These are phyloP conservation scores for Siniperca undulata DNA, from an alignment of 2,797 vertebrate species.

Conservation along the genomic window DNA sequence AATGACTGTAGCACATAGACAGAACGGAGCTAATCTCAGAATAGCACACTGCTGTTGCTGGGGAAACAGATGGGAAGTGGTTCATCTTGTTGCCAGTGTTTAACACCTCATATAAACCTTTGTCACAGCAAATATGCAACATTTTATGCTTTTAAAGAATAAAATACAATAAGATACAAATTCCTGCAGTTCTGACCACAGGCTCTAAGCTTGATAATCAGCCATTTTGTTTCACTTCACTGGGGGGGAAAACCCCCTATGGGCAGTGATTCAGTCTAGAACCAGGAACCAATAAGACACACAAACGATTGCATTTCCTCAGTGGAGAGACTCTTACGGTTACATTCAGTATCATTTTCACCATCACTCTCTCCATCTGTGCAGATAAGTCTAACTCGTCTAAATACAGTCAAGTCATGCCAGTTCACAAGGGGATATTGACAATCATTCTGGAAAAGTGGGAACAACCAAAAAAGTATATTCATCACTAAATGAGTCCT, in stretches of 20 bases:
- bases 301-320: not conserved
- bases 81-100: constrained; percentile 15
- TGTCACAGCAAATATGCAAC: not conserved
- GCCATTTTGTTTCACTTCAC: not conserved
- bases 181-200: not conserved
- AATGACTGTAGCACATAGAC: not conserved
- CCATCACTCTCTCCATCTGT: not conserved
- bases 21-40: constrained; percentile 31
- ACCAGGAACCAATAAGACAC: not conserved
- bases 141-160: not conserved
- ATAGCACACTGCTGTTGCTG: constrained; percentile 54
- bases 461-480: not conserved
- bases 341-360: not conserved
- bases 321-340: not conserved
- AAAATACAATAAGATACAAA: not conserved
- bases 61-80: constrained; percentile 37
- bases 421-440: too few relatives aligned
- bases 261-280: not conserved
- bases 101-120: not conserved
- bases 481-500: not conserved
- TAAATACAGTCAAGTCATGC: not conserved
- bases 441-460: too few relatives aligned
- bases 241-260: not conserved
- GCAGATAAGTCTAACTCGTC: not conserved
- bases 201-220: not conserved